Conservation (phyloP, 2,797 vertebrate genomes). For the Threskiornis aethiopicus region DNA sequence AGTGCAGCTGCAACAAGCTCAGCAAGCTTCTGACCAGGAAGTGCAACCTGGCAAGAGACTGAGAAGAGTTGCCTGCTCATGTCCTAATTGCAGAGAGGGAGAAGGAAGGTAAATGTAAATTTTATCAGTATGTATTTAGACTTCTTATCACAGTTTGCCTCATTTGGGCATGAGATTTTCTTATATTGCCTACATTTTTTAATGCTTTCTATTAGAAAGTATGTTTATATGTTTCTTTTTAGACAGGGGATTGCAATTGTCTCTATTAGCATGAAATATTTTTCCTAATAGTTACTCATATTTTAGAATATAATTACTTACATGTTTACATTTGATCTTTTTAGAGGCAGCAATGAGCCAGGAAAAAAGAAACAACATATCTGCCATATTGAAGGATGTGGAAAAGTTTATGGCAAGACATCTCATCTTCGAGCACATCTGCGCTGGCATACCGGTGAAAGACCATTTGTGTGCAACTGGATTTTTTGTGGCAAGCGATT, state of each 20-base stretch:
- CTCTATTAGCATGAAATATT: not conserved
- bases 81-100: conserved; percentile 97
- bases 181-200: not conserved
- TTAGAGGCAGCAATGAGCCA: conserved; percentile 91
- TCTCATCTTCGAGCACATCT: conserved; percentile 97
- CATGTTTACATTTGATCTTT: conserved; percentile 34
- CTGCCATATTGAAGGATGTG: conserved; percentile 98
- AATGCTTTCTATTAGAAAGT: not conserved
- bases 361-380: conserved; percentile 99
- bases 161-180: not conserved
- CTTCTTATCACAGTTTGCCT: not conserved
- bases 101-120: conserved; percentile 88
- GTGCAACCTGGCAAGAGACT: conserved; percentile 93
- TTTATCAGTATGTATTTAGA: not conserved
- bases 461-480: conserved; percentile 98
- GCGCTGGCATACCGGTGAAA: conserved; percentile 99
- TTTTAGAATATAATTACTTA: conserved; percentile 1
- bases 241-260: not conserved
- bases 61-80: conserved; percentile 95
- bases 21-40: conserved; percentile 94
- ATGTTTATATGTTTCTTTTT: not conserved
- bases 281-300: not conserved
- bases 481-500: conserved; percentile 98
- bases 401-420: conserved; percentile 98
- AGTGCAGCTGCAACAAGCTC: conserved; percentile 88